Base-by-base conservation (phyloP, 2,113 vertebrate genomes). In the Leucoraja erinaceus region DNA sequence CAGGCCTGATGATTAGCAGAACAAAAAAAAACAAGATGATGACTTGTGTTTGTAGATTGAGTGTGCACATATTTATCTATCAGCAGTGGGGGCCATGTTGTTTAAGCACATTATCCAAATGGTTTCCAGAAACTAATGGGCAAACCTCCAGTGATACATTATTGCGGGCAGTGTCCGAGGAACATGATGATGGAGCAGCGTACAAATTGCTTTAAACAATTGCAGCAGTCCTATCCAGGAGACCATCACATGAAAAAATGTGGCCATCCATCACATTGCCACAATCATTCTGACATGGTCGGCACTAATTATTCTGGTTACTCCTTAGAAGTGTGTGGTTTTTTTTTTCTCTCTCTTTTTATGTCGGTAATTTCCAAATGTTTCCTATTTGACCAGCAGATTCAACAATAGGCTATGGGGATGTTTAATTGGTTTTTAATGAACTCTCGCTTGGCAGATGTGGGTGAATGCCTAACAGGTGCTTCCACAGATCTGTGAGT, bases 51-150 rank as follows among this genome's bases (percentile, higher is more conserved):
- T 28, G 61, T 72, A 72, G 90, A 70, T 72, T 91, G 90, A 70
- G 90, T 54, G 63, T 9, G 38, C 33, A 54, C 68, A 54, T 91
- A 74, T 91, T 91, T 91, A 91, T 91, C 90, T 66, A 70, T 10
- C 5, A 91, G 63, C 90, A 91, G 66, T 72, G 90, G 68, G 88
- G 90, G 68, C 83, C 83, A 88, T 63, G 59, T 88, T 88, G 25
- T 63, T n/a, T n/a, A 63, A 88, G 83, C 66, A 72, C 31, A 91
- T 91, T 91, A 91, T 54, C 90, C 90, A 91, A 91, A 91, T 91
- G 90, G 66, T 70, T 91, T 91, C 68, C 90, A 91, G 90, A 91
- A 38, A 91, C 72, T 72, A 91, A 47, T 74, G 90, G 31, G 68
- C 66, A 70, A 74, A 91, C n/a, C 20, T 91, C 90, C 90, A 91